Conservation (phyloP, 2,113 vertebrate species). For the Xiphias gladius region DNA sequence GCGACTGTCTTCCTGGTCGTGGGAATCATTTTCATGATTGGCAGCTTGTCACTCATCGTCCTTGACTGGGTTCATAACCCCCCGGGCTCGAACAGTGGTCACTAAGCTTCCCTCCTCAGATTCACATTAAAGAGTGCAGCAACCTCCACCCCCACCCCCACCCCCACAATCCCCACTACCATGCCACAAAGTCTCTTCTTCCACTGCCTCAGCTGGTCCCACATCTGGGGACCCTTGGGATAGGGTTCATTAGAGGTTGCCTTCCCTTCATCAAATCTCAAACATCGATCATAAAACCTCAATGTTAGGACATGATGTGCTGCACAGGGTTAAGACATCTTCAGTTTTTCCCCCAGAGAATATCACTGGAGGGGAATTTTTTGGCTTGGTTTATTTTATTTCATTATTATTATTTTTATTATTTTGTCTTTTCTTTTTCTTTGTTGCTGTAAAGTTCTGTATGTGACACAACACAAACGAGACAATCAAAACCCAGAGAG, state of each 20-base stretch:
- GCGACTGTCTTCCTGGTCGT: constrained; percentile 90
- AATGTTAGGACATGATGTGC: constrained; percentile 24
- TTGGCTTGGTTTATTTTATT: constrained; percentile 1
- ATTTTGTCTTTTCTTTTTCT: background rate
- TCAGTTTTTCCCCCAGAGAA: constrained; percentile 31
- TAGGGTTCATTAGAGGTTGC: background rate
- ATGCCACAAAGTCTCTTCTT: background rate
- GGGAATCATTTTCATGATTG: constrained; percentile 95
- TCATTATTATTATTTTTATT: background rate
- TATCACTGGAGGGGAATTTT: constrained; percentile 54
- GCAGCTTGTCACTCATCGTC: constrained; percentile 94
- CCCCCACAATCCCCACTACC: background rate
- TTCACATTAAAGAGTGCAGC: constrained; percentile 30
- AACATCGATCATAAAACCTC: constrained; percentile 12
- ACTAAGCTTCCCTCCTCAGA: constrained; percentile 63
- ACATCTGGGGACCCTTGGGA: constrained; percentile 27
- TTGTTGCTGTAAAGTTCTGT: constrained; percentile 42
- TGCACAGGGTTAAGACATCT: constrained; percentile 22
- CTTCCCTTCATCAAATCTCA: background rate
- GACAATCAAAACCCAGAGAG: constrained; percentile 24
- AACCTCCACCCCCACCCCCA: background rate
- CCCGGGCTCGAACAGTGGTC: constrained; percentile 79
- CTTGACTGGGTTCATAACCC: constrained; percentile 96
- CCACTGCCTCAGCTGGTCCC: background rate
- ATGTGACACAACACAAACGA: constrained; percentile 29